phyloP scores from a whole-genome alignment of 2,797 vertebrate species.

The Cheirogaleus major region DNA sequence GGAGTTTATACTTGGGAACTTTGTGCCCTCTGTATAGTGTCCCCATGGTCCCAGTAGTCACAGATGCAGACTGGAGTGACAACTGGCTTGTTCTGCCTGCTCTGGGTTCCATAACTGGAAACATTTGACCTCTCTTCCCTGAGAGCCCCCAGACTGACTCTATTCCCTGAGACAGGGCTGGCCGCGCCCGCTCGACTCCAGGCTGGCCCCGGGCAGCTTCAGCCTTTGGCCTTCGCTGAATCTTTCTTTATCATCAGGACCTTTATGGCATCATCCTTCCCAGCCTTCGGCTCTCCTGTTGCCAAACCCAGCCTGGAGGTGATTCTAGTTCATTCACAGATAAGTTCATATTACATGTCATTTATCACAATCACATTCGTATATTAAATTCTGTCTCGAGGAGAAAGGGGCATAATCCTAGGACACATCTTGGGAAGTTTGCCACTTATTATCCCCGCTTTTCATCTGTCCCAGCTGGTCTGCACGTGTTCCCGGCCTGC shows the following conservation, averaged over 20 bases:
- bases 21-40: too few species aligned
- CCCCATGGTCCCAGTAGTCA: background rate
- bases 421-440: background rate
- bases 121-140: background rate
- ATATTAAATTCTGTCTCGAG: slow-evolving; percentile 43
- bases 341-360: slow-evolving; percentile 5
- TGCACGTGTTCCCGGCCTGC: background rate
- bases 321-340: background rate
- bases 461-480: background rate
- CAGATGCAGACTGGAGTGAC: background rate
- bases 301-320: background rate
- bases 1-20: too few species aligned
- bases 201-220: background rate
- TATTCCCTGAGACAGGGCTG: background rate
- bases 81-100: background rate
- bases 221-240: background rate
- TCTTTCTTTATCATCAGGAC: background rate
- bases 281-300: background rate
- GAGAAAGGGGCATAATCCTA: slow-evolving; percentile 1
- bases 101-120: background rate
- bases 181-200: background rate
- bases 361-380: slow-evolving; percentile 52
- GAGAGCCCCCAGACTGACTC: background rate
- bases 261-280: background rate
- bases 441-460: background rate